Percentiles rank a stretch among this genome's conserved stretches.
These are phyloP conservation scores for Tachuris rubrigastra DNA, from an alignment of 2,113 vertebrate species.

Conservation along the genomic window DNA sequence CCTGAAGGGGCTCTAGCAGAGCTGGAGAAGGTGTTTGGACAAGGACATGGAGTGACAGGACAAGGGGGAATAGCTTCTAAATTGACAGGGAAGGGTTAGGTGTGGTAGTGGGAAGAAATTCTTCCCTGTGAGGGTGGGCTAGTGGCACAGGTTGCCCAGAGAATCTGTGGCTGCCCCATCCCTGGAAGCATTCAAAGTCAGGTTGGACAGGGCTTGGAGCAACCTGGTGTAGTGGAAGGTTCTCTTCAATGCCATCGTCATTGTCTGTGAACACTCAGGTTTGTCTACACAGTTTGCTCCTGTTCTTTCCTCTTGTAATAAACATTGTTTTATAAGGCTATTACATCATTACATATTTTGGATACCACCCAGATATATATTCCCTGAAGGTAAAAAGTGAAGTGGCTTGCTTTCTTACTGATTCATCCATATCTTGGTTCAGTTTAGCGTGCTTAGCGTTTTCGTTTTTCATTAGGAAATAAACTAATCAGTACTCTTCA, in stretches of 20 bases:
- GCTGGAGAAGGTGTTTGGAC: neutral
- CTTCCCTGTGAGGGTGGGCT: neutral
- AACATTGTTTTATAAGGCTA: conserved; percentile 49
- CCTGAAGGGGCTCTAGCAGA: neutral
- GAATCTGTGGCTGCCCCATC: neutral
- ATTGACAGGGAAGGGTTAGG: neutral
- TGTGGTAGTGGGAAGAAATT: neutral
- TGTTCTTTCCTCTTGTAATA: conserved; percentile 47
- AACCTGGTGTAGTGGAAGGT: neutral
- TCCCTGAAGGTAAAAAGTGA: conserved; percentile 11
- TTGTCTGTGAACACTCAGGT: neutral
- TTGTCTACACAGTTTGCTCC: neutral
- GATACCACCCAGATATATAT: conserved; percentile 2
- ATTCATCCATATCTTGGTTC: neutral
- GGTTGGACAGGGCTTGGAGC: neutral
- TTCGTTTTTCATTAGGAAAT: conserved; percentile 63
- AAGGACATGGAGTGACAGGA: neutral
- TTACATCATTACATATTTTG: conserved; percentile 51
- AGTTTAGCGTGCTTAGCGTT: neutral
- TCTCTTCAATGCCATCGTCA: neutral
- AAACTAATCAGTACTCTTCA: conserved; percentile 40
- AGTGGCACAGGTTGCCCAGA: neutral
- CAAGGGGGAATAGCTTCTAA: neutral
- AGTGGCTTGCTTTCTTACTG: conserved; percentile 32
- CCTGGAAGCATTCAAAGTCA: neutral